Evolutionary conservation across 2,797 vertebrate genomes (phyloP), one percentile per base, ranked within the genome.

Genomic region (Spea hammondii): DNA sequence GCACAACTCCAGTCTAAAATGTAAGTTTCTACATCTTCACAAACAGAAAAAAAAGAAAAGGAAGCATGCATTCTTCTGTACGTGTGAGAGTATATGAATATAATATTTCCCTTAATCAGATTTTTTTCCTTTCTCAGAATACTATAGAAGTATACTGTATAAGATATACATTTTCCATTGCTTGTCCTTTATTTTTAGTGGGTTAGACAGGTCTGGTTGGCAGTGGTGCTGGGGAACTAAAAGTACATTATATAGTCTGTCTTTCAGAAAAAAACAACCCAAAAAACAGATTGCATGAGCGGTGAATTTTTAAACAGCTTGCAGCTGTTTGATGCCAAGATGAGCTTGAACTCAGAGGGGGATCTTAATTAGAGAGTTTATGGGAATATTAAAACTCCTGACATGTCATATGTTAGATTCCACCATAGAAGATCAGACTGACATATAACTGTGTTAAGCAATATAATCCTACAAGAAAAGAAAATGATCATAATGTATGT

Each of bases 261-360:
- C n/a, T 6, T 62, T 62, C 9, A 17, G 59, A 6, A 62, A 62
- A 32, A 62, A 32, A 32, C 44, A 32, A 32, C n/a, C n/a, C n/a
- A 13, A 1, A 13, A 13, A 13, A 4, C 32, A 47, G 8, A 62
- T 11, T 72, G 70, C 70, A 72, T 45, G 13, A 44, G 55, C 48
- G 8, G 55, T 60, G 7, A 59, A 72, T 48, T 72, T 72, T 72
- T 72, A 44, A 72, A 62, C 55, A 72, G 12, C 45, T 11, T 72
- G 55, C 44, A 60, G 70, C 70, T 62, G 46, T 60, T 72, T 57
- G 45, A 72, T 60, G 54, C 46, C 12, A 45, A 45, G 44, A 72
- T 72, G 55, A 72, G 12, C 45, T n/a, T 60, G 12, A 60, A 72
- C 70, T 45, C 70, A 57, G 70, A 57, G 70, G 54, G 70, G 54